phyloP scores from a whole-genome alignment of 2,797 vertebrate genomes.

The Glossophaga mutica region DNA sequence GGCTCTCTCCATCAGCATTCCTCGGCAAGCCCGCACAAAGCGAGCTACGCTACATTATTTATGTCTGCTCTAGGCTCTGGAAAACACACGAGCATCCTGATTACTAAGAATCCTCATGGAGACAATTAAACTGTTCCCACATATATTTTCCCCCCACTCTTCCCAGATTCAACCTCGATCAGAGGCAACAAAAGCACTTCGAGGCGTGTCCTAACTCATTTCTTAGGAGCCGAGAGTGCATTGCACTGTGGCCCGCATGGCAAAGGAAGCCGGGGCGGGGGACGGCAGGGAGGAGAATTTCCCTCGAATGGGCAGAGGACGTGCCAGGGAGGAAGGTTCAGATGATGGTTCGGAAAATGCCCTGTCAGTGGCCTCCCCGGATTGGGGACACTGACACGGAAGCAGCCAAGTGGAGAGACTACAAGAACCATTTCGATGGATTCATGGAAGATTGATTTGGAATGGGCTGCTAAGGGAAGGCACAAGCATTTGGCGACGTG shows the following conservation, averaged over 20 bases:
- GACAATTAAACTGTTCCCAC: conserved; percentile 70
- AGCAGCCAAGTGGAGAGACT: background rate
- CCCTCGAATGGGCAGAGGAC: background rate
- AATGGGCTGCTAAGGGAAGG: conserved; percentile 47
- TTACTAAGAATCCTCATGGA: conserved; percentile 67
- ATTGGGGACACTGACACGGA: background rate
- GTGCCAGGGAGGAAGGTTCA: background rate
- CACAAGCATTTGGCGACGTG: background rate
- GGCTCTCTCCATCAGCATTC: conserved; percentile 75
- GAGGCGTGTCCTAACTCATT: conserved; percentile 47
- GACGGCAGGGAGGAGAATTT: background rate
- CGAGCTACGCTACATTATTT: conserved; percentile 71
- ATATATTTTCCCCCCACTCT: background rate
- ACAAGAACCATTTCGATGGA: background rate
- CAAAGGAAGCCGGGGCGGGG: background rate
- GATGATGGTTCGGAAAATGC: background rate
- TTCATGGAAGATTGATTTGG: conserved; percentile 61
- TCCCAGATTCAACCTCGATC: conserved; percentile 50
- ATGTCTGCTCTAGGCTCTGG: conserved; percentile 73
- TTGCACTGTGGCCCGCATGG: background rate
- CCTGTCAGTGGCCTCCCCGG: background rate
- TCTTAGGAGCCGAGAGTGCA: background rate
- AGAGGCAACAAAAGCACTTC: conserved; percentile 62
- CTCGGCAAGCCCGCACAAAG: conserved; percentile 72
- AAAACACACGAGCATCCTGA: conserved; percentile 72